Conservation (phyloP, 2,797 vertebrate species). For the Aselliscus stoliczkanus region DNA sequence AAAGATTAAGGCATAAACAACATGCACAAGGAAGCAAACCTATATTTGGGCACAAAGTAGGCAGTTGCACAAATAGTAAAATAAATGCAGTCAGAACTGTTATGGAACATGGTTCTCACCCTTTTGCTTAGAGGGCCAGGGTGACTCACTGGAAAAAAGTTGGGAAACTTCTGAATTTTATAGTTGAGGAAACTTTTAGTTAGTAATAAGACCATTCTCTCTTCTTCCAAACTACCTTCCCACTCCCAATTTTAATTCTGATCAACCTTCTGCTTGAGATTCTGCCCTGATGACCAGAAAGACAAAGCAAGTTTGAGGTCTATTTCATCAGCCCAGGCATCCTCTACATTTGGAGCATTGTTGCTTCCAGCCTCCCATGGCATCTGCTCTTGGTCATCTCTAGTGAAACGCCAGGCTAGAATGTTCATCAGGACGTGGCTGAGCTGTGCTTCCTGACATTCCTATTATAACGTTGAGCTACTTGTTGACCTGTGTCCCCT, state of each 20-base stretch:
- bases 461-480: neutral
- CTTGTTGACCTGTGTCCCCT: neutral
- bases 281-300: neutral
- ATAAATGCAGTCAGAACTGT: neutral
- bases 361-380: neutral
- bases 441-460: neutral
- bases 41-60: neutral
- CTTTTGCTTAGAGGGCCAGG: rapidly evolving
- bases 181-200: neutral
- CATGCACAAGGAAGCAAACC: neutral
- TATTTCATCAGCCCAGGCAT: rapidly evolving
- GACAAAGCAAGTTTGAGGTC: neutral
- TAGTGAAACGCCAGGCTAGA: neutral
- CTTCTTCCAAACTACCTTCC: neutral
- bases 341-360: neutral
- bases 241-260: neutral
- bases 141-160: neutral
- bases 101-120: rapidly evolving
- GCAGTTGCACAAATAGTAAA: neutral
- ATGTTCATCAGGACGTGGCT: neutral
- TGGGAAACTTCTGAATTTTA: neutral
- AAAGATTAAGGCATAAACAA: neutral
- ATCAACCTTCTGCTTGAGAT: neutral
- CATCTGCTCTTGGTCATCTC: neutral
- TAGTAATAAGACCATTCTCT: neutral